Conservation (phyloP, 2,113 vertebrate genomes). For the Melospiza georgiana region DNA sequence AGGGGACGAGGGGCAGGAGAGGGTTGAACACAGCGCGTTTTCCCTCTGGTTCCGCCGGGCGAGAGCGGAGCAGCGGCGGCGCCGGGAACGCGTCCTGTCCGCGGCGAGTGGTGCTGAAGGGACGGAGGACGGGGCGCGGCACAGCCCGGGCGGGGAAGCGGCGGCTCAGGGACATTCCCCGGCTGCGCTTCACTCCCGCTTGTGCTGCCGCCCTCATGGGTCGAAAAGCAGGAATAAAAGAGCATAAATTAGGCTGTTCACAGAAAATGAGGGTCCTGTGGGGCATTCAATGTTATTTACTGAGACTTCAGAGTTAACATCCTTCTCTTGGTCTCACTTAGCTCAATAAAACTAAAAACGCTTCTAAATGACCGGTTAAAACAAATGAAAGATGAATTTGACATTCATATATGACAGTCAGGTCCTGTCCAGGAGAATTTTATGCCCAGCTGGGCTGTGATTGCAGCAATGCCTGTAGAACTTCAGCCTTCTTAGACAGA, state of each 20-base stretch:
- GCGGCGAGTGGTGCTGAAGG: not conserved
- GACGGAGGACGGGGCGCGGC: not conserved
- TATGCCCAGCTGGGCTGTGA: not conserved
- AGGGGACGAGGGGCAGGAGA: not conserved
- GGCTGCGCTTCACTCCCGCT: rapidly evolving
- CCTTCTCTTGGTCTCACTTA: not conserved
- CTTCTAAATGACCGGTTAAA: not conserved
- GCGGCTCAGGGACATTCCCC: not conserved
- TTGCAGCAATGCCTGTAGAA: rapidly evolving
- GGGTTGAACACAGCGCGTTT: rapidly evolving
- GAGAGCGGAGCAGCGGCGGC: rapidly evolving
- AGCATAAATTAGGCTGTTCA: not conserved
- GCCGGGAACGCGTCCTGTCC: not conserved
- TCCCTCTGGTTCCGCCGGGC: not conserved
- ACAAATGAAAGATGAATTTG: not conserved
- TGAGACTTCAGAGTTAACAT: not conserved
- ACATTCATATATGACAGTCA: not conserved
- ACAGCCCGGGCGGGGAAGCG: not conserved
- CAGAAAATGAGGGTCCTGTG: not conserved
- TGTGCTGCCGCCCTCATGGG: not conserved
- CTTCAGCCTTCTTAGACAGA: not conserved
- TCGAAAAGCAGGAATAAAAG: not conserved
- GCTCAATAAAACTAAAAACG: not conserved
- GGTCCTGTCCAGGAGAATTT: not conserved
- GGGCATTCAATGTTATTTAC: not conserved